Conservation (phyloP, 2,797 vertebrate species). For the Australoheros facetus region DNA sequence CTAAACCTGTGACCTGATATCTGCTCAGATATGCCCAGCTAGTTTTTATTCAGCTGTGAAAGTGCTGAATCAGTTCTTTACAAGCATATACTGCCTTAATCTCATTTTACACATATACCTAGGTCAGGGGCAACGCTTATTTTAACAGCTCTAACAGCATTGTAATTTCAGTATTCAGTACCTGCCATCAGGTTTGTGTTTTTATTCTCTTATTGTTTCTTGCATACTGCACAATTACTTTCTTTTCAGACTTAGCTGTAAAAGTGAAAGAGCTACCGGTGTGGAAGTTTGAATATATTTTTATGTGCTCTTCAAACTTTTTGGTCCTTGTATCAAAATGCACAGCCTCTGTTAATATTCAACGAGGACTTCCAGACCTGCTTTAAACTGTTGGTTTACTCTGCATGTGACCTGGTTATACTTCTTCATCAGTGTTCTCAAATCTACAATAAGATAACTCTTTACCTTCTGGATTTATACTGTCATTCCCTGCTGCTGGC, state of each 20-base stretch:
- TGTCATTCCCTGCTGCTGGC: slow-evolving; percentile 36
- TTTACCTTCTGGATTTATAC: slow-evolving; percentile 24
- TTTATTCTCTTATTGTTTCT: not conserved
- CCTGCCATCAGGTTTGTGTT: not conserved
- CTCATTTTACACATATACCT: not conserved
- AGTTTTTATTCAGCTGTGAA: slow-evolving; percentile 34
- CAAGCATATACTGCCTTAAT: slow-evolving; percentile 70
- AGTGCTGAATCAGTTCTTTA: slow-evolving; percentile 55
- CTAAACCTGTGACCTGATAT: slow-evolving; percentile 44
- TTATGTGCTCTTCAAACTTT: not conserved
- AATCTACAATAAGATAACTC: not conserved
- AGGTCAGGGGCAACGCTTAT: not conserved
- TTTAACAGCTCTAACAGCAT: not conserved
- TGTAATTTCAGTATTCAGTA: not conserved
- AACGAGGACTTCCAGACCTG: not conserved
- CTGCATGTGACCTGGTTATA: slow-evolving; percentile 20
- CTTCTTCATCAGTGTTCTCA: slow-evolving; percentile 28
- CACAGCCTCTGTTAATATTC: slow-evolving; percentile 10
- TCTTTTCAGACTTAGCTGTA: slow-evolving; percentile 11
- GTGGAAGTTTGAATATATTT: not conserved
- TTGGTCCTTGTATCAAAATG: slow-evolving; percentile 1
- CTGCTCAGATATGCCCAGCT: slow-evolving; percentile 32
- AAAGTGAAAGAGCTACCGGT: not conserved
- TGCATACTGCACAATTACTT: slow-evolving; percentile 14
- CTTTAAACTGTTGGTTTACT: slow-evolving; percentile 28